Evolutionary conservation across 1,140 invertebrate genomes (phyloP), one percentile per base, ranked within the genome.

Genomic region (Drosophila seguyi): DNA sequence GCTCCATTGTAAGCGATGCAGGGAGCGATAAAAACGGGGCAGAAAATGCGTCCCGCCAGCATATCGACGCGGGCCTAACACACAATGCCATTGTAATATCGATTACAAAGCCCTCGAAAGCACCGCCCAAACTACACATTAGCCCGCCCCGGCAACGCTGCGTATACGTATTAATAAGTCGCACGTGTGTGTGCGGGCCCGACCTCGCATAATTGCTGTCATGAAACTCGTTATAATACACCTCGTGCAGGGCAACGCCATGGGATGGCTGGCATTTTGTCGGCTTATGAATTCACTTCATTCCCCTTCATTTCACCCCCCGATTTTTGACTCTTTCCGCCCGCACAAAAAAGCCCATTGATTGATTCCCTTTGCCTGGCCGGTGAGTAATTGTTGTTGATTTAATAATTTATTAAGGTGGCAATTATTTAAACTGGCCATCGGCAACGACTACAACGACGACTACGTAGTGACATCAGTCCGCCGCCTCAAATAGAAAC

Each of bases 21-120:
- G 65, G 69, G 52, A 42, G 34, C 75, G 83, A 86, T 82, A 87
- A 86, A 71, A 42, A 45, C 4, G 20, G 14, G 55, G 36, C 20
- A 13, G 36, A 25, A 58, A 62, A 66, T 39, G 36, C 31, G 56
- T 62, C 57, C 52, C 41, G 57, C 53, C 62, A 58, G 50, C 60
- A 67, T 75, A 75, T 71, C 58, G 71, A 44, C n/a, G n/a, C n/a
- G 71, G 65, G 59, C 44, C 39, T 60, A 88, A 75, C 68, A 75
- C 68, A 90, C 84, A 90, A 84, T 88, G 72, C 48, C 76, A 88
- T 90, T 87, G 85, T 87, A 90, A 90, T 87, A 87, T 87, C 84
- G 84, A 87, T 87, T 87, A 90, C 84, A 68, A 78, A 65, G 76
- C 84, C 75, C 83, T 87, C 72, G 79, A 81, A 86, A 63, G 61